Evolutionary conservation across 2,888 invertebrate genomes (phyloP), one percentile per base, ranked within the genome.

Genomic region (Catocala sponsa): DNA sequence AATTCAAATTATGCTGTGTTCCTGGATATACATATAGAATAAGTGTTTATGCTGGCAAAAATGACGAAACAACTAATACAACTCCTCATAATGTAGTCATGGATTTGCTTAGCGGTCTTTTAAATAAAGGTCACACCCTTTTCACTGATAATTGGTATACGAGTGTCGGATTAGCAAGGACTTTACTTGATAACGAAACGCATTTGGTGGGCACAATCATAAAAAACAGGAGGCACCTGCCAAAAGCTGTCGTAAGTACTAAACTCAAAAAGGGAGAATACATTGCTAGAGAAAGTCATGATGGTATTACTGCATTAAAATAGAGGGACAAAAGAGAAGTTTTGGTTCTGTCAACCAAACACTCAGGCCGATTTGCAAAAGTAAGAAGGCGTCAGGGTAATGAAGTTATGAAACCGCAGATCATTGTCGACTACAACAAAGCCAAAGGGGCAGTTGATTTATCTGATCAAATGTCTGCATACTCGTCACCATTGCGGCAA

Each of bases 401-500:
- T 55, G 43, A 10, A 11, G 49, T 56, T 4, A 38, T 11, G 41
- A 65, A 63, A 50, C 68, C 63, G 35, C 46, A 55, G 49, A 65
- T 65, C 35, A 56, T 74, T 32, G 13, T 74, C 15, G 70, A 74
- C 54, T 74, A 76, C 56, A 76, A 76, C 47, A 68, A 69, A 38
- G 64, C 71, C 32, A 70, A 70, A 63, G 62, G 59, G 58, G 61
- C 59, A 55, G 70, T 72, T 33, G 71, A 72, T 64, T 65, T 42
- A 72, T 72, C 59, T 7, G 35, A 38, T 38, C 72, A 78, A 59
- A 74, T 77, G 72, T 65, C 65, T 43, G 70, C 74, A 55, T 76
- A 76, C 59, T 55, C 35, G 35, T 38, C 35, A 59, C 72, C 76
- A 59, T 60, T 76, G 49, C 63, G 76, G 12, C 77, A 75, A 51